Evolutionary conservation across 2,113 vertebrate genomes (phyloP).

Genomic region (Perognathus longimembris): DNA sequence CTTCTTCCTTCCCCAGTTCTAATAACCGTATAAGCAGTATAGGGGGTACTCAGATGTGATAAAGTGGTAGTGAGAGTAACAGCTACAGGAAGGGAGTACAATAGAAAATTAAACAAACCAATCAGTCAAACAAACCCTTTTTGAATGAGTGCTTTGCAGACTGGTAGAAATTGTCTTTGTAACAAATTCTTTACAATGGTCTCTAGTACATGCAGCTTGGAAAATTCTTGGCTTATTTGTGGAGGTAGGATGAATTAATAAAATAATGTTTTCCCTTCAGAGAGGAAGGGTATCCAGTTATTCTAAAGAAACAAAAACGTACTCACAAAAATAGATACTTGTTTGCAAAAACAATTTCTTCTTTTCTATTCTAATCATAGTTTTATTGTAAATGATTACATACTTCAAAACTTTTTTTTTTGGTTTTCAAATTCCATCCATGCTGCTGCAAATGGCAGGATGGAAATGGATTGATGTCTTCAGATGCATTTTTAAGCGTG

Average conservation of each 20-base stretch:
- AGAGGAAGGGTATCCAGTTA: not conserved
- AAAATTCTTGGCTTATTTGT: not conserved
- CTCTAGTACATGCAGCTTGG: not conserved
- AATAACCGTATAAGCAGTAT: no score
- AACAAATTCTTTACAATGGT: not conserved
- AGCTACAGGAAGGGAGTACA: no score
- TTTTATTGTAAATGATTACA: not conserved
- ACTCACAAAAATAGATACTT: not conserved
- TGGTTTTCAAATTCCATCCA: not conserved
- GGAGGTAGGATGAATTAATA: not conserved
- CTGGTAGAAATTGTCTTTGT: not conserved
- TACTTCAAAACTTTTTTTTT: not conserved
- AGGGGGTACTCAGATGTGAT: no score
- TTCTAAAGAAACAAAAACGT: not conserved
- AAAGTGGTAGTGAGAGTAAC: no score
- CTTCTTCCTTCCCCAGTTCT: no score
- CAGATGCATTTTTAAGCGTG: not conserved
- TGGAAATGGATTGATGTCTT: not conserved
- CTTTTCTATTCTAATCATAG: not conserved
- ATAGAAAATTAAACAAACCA: no score
- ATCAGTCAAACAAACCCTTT: no score
- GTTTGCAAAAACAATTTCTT: not conserved
- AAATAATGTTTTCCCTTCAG: not conserved
- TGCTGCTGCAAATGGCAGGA: not conserved
- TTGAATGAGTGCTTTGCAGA: not conserved